phyloP scores from a whole-genome alignment of 2,888 invertebrate species.

The Agrypnus murinus region DNA sequence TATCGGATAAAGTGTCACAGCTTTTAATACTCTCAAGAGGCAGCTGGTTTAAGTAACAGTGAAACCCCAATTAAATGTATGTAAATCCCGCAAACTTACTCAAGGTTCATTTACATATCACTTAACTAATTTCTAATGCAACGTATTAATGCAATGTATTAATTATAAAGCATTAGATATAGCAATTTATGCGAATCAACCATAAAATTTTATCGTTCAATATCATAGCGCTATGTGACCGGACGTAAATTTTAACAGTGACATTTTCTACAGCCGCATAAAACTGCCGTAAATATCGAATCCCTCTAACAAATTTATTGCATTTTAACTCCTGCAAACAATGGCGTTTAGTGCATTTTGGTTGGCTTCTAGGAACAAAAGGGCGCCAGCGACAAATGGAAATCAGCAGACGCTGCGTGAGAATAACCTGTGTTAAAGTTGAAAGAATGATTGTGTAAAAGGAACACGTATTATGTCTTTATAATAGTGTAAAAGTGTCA shows the following conservation, averaged over 20 bases:
- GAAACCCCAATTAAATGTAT: conserved; percentile 35
- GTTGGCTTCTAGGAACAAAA: conserved; percentile 17
- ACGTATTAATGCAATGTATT: conserved; percentile 35
- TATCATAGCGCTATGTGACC: conserved; percentile 8
- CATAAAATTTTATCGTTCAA: conserved; percentile 40
- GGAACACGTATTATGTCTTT: conserved; percentile 24
- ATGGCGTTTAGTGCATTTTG: conserved; percentile 16
- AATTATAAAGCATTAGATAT: conserved; percentile 27
- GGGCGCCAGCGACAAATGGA: conserved; percentile 9
- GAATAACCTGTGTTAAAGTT: not conserved
- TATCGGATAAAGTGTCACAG: conserved; percentile 2
- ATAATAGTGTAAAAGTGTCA: conserved; percentile 34
- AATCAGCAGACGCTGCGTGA: not conserved
- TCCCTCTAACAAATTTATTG: conserved; percentile 37
- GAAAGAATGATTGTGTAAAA: conserved; percentile 12
- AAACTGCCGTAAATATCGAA: conserved; percentile 35
- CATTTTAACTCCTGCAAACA: conserved; percentile 32
- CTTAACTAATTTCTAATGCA: conserved; percentile 42
- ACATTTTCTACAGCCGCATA: conserved; percentile 24
- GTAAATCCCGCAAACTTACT: conserved; percentile 37
- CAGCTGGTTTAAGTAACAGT: conserved; percentile 18
- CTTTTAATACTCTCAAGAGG: conserved; percentile 13
- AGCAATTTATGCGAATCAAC: conserved; percentile 35
- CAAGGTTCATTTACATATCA: conserved; percentile 42
- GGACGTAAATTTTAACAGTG: conserved; percentile 35